Evolutionary conservation across 1,140 invertebrate species (phyloP).

Genomic region (Andrena cerasifolii): DNA sequence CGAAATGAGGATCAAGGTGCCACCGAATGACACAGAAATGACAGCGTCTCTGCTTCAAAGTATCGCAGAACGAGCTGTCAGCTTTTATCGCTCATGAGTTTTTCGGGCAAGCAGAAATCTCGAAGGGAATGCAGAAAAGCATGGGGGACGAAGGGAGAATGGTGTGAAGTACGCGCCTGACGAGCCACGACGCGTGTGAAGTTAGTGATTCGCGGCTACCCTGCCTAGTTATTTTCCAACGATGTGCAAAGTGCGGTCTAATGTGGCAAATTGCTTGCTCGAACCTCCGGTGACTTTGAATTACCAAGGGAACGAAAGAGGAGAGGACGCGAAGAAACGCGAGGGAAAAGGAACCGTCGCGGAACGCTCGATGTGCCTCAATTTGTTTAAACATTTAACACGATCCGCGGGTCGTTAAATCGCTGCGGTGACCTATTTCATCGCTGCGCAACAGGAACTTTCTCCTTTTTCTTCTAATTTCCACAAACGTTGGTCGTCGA

Average conservation of each 20-base stretch:
- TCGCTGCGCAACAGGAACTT: neutral
- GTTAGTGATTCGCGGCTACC: neutral
- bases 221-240: neutral
- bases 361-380: no score
- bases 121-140: no score
- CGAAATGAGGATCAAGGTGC: no score
- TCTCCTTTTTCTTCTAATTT: conserved; percentile 1
- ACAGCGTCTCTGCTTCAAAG: no score
- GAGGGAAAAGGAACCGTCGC: conserved; percentile 3
- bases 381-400: conserved; percentile 30
- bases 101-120: no score
- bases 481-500: no score
- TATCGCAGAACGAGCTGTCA: no score
- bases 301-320: neutral
- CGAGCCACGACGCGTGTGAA: neutral
- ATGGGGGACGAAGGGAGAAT: no score
- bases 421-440: conserved; percentile 13
- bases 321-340: neutral
- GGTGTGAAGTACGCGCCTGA: no score
- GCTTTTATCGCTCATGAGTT: no score
- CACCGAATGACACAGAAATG: no score
- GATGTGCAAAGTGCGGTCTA: conserved; percentile 28
- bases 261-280: neutral
- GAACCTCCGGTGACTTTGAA: neutral
- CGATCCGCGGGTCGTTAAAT: conserved; percentile 13